Evolutionary conservation across 2,113 vertebrate genomes (phyloP).

Genomic region (Menidia beryllina): DNA sequence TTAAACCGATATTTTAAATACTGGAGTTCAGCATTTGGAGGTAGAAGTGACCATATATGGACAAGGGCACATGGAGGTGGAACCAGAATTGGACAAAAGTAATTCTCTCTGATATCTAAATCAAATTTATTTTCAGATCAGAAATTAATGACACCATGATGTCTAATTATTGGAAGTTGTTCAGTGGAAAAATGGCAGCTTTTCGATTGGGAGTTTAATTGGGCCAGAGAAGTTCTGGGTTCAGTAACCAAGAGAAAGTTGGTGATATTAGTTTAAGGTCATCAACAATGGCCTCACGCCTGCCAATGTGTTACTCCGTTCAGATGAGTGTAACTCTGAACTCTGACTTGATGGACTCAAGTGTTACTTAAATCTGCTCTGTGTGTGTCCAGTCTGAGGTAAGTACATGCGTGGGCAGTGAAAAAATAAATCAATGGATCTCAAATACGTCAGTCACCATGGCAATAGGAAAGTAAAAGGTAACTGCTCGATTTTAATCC

Average conservation of each 20-base stretch:
- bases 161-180: not conserved
- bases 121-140: not conserved
- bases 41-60: not conserved
- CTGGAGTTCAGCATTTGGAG: no score
- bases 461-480: not conserved
- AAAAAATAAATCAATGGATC: not conserved
- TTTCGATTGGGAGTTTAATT: not conserved
- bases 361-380: not conserved
- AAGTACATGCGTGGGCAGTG: not conserved
- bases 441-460: not conserved
- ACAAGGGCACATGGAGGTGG: not conserved
- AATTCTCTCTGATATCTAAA: not conserved
- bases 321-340: not conserved
- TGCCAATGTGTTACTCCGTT: not conserved
- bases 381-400: not conserved
- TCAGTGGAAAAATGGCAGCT: not conserved
- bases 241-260: not conserved
- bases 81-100: not conserved
- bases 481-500: not conserved
- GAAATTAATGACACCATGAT: no score
- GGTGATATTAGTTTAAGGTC: not conserved
- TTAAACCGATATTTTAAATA: no score
- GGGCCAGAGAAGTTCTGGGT: not conserved
- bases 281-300: not conserved
- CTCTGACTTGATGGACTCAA: not conserved